Conservation (phyloP, 53 echinoderm and acorn worm species). For the Glandiceps talaboti region DNA sequence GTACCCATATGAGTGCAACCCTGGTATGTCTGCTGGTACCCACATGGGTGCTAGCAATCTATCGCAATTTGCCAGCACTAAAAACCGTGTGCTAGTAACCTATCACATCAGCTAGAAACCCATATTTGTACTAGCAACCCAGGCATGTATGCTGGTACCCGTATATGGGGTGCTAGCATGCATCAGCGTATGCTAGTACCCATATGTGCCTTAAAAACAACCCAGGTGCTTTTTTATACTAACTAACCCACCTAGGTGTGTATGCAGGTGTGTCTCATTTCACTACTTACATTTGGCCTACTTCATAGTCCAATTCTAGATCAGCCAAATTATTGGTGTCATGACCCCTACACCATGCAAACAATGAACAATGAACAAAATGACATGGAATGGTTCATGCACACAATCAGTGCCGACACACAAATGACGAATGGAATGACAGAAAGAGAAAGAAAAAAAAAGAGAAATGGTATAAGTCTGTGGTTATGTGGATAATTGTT, state of each 20-base stretch:
- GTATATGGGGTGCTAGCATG: background rate
- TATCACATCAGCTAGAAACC: too few species aligned
- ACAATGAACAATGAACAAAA: too few species aligned
- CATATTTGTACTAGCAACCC: too few species aligned
- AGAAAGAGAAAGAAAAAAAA: background rate
- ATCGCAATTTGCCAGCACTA: too few species aligned
- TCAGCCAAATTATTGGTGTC: slow-evolving; percentile 64
- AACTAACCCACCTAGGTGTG: background rate
- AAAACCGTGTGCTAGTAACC: too few species aligned
- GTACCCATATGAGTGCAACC: too few species aligned
- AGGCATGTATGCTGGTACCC: too few species aligned
- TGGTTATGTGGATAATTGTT: background rate
- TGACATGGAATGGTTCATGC: background rate
- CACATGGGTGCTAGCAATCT: too few species aligned
- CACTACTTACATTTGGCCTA: slow-evolving; percentile 69
- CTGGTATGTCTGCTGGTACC: too few species aligned
- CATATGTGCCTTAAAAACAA: too few species aligned
- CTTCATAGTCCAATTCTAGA: slow-evolving; percentile 45
- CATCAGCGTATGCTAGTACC: background rate
- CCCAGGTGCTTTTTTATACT: too few species aligned
- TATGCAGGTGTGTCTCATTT: background rate
- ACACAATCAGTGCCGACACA: background rate
- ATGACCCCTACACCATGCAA: slow-evolving; percentile 68
- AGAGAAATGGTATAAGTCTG: background rate
- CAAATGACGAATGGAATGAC: background rate